Base-by-base conservation (phyloP, 2,888 invertebrate genomes). In the Pollenia labialis region DNA sequence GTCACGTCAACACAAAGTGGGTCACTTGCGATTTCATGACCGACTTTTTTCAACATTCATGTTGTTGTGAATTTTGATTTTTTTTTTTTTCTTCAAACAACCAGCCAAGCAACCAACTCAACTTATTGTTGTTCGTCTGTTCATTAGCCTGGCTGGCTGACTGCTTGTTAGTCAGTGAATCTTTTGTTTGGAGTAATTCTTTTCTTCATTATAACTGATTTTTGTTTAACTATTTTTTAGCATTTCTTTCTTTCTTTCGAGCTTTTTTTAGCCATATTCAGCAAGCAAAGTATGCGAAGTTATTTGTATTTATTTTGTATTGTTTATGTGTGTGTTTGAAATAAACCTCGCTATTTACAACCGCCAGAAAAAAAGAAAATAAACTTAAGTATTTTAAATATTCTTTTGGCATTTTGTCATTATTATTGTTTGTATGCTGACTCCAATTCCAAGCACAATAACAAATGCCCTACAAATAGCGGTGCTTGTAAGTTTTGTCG, bases 11-110 rank as follows among this genome's bases (percentile, higher is more conserved):
- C 79, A 74, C 16, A 74, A 92, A 92, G 92, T 92, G 88, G 92
- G 92, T 92, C 91, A 92, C 92, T 92, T 92, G 93, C 93, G 92
- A 92, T 92, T 93, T 92, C 92, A 92, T 92, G 92, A 93, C 92
- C 92, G 92, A 93, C 92, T 92, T 92, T 90, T 89, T 87, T 88
- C 44, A 48, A 48, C 48, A 60, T 54, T 62, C 16, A 52, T 52
- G 58, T 71, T 58, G 66, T 76, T 60, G 69, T 76, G 76, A 75
- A 68, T 75, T 82, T 42, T 79, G 18, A 11, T 76, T 68, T 8
- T 71, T 44, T 54, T 54, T 46, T 50, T 54, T 52, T 56, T 54
- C 12, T 12, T 72, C 6, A 23, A 71, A 23, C 46, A 81, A 77
- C 46, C 71, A 76, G 56, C 56, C 68, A 76, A 64, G 10, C 68